Percentiles rank a stretch among this genome's conserved stretches.
These are phyloP conservation scores for Tubulanus polymorphus DNA, from an alignment of 2,888 invertebrate genomes.

Conservation along the genomic window DNA sequence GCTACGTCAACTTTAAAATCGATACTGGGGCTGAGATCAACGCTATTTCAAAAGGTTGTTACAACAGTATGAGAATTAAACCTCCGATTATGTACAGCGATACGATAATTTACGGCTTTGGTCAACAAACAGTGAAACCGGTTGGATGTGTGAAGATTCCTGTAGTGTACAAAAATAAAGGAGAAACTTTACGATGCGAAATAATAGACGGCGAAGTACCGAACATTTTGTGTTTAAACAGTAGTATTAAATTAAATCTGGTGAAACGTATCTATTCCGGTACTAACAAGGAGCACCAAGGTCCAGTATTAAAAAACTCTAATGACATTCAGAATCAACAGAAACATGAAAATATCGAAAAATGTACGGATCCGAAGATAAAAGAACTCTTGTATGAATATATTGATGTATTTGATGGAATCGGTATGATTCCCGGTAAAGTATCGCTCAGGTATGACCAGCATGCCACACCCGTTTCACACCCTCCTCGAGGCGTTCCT, in stretches of 20 bases:
- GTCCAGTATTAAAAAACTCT: no score
- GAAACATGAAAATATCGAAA: no score
- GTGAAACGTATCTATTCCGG: neutral
- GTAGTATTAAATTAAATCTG: neutral
- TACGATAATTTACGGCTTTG: neutral
- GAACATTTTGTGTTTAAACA: neutral
- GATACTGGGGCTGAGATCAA: slow-evolving; percentile 5
- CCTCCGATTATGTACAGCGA: slow-evolving; percentile 1
- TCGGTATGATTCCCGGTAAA: neutral
- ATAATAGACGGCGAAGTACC: neutral
- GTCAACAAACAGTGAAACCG: neutral
- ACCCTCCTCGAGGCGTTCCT: neutral
- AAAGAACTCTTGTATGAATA: neutral
- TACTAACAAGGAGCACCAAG: no score
- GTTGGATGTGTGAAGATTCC: neutral
- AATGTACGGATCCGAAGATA: neutral
- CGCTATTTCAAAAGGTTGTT: neutral
- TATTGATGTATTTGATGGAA: slow-evolving; percentile 1
- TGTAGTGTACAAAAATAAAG: neutral
- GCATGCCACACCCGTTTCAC: neutral
- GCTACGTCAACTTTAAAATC: slow-evolving; percentile 5
- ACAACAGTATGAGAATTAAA: neutral
- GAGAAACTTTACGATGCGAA: neutral
- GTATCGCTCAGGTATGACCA: neutral
- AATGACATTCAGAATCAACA: no score